Evolutionary conservation across 2,113 vertebrate genomes (phyloP), one percentile per base, ranked within the genome.

Genomic region (Mormyrus iriodes): DNA sequence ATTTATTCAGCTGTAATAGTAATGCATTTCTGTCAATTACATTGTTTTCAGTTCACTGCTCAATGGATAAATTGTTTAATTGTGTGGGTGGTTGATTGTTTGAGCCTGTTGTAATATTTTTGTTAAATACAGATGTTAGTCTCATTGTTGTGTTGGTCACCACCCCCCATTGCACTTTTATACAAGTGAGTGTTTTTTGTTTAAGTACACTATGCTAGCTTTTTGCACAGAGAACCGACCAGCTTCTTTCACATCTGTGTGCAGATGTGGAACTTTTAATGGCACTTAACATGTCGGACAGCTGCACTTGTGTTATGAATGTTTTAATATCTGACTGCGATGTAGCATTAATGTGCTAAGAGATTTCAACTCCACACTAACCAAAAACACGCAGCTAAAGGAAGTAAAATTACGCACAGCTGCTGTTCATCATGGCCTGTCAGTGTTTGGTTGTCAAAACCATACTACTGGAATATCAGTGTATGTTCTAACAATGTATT

Each of bases 221-320:
- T 19, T 79, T 17, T 19, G 13, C 65, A 31, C 31, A n/a, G 31
- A 73, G 65, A 12, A 9, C 65, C 31, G 65, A n/a, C 65, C 35
- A 35, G 4, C 35, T 79, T 15, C 73, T 79, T 42, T 79, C 73
- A 42, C 73, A 42, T 52, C 90, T 88, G 88, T 89, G 61, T 85
- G 88, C 91, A 91, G 87, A 83, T 39, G 49, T 88, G 79, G 53
- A 87, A 90, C 88, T 91, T 92, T 89, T 90, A 91, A 91, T 89
- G 89, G 88, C 89, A 90, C 89, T 91, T 92, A 90, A 92, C 91
- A 92, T 87, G 42, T 91, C 89, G 88, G 86, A 91, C 82, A 76
- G 90, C 90, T 31, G 90, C 79, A 90, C 88, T 90, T 88, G 90
- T 65, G 88, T 92, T 90, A 91, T 91, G 69, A 92, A 90, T 90